Evolutionary conservation across 2,888 invertebrate species (phyloP), one percentile per base, ranked within the genome.

Genomic region (Drosophila antonietae): DNA sequence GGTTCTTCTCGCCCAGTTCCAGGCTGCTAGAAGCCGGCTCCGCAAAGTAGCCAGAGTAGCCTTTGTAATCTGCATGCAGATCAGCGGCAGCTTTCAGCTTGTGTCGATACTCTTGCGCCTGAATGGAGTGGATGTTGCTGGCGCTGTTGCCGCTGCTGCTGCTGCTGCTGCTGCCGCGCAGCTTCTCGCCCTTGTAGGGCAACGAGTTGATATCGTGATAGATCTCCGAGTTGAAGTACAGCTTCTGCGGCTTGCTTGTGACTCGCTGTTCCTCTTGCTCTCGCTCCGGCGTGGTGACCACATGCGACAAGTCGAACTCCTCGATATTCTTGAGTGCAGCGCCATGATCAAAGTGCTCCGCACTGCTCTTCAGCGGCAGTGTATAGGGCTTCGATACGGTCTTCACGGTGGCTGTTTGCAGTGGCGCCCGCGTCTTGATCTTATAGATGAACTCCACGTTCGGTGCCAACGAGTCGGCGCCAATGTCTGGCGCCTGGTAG

Each of bases 201-300:
- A 93, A 61, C 1, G 93, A 91, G 64, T 93, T 93, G 39, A 93
- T 92, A 67, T 93, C 93, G 23, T 91, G 92, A 74, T 93, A 93
- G 44, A 92, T 92, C 43, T 93, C 92, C 0, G 92, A 91, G 62
- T 92, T 92, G 58, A 93, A 92, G 35, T 91, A 92, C 1, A 93
- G 69, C 41, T 92, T 92, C 4, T 89, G 90, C 2, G 90, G 90
- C 56, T 90, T 90, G 14, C 52, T 70, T 0, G 75, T 70, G 9
- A 78, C 79, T 1, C 77, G 62, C 15, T 84, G 80, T 8, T 68
- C 60, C 31, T 81, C 80, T 18, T 67, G 81, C 1, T 78, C 78
- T 1, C 74, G 80, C 18, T 91, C 91, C 0, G 80, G 78, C 9
- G 88, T 85, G 8, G 87, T 89, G 0, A 92, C 88, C 15, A 90